These are phyloP conservation scores for Pollimyrus isidori DNA, from an alignment of 2,113 vertebrate genomes.

Conservation along the genomic window DNA sequence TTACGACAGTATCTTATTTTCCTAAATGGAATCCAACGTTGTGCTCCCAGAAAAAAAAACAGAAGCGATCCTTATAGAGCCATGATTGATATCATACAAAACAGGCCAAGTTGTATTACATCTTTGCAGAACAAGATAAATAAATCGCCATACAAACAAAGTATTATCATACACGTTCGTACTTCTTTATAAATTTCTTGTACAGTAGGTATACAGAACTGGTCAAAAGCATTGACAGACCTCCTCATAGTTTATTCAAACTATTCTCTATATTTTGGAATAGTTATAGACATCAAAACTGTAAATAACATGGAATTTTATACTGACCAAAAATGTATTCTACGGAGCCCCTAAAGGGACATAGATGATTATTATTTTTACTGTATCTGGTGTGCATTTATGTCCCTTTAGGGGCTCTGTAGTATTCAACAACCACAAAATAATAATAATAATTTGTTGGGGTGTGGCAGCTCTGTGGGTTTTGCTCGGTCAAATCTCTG, in stretches of 20 bases:
- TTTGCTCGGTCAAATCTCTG: not conserved
- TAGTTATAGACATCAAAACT: not conserved
- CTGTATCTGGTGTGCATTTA: too few species aligned
- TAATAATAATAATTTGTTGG: not conserved
- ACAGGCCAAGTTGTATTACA: conserved; percentile 36
- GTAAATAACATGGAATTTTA: not conserved
- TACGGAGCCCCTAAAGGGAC: too few species aligned
- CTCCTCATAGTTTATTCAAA: not conserved
- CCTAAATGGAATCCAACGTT: conserved; percentile 41
- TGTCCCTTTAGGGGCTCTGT: too few species aligned
- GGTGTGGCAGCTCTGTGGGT: not conserved
- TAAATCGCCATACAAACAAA: not conserved
- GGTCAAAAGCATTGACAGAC: not conserved
- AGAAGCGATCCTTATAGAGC: conserved; percentile 43
- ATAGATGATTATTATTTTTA: too few species aligned
- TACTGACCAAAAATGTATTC: not conserved
- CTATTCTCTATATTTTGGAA: not conserved
- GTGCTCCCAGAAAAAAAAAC: conserved; percentile 39
- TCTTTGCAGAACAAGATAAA: not conserved
- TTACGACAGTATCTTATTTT: conserved; percentile 41
- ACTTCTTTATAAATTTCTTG: not conserved
- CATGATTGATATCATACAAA: conserved; percentile 52
- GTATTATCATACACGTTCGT: not conserved
- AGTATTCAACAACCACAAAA: too few species aligned
- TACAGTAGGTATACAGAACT: not conserved